A percentile compares a stretch with the other conserved stretches of the same genome.
Evolutionary conservation across 2,888 invertebrate genomes (phyloP).

Genomic region (Cyclophora punctaria): DNA sequence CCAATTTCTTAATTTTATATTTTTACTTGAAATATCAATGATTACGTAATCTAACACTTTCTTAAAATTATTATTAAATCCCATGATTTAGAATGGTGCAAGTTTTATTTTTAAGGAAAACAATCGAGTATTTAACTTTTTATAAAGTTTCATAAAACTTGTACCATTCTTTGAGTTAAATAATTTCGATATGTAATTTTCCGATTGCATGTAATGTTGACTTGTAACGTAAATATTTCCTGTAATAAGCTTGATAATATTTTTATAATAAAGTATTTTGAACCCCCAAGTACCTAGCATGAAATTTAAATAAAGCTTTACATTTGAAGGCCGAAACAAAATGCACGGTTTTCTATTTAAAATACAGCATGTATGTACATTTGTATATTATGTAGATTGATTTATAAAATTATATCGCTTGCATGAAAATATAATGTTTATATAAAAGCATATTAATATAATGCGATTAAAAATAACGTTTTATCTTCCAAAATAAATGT

Average conservation of each 20-base stretch:
- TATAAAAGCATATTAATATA: slow-evolving; percentile 21
- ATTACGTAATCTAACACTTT: no score
- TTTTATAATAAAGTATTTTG: slow-evolving; percentile 7
- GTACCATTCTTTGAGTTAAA: not conserved
- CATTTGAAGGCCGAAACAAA: slow-evolving; percentile 37
- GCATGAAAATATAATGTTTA: slow-evolving; percentile 62
- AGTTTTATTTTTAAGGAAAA: no score
- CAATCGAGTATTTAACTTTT: no score
- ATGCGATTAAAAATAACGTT: slow-evolving; percentile 24
- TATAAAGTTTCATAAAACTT: not conserved
- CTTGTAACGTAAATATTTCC: not conserved
- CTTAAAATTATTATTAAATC: no score
- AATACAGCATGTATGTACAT: slow-evolving; percentile 51
- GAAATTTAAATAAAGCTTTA: slow-evolving; percentile 32
- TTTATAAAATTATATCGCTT: slow-evolving; percentile 41
- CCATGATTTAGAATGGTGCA: no score
- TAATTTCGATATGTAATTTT: not conserved
- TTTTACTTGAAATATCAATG: no score
- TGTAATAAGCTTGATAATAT: slow-evolving; percentile 29
- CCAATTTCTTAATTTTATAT: no score
- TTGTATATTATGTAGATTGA: slow-evolving; percentile 52
- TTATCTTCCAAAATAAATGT: slow-evolving; percentile 75
- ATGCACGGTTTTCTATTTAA: slow-evolving; percentile 41
- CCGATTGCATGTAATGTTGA: slow-evolving; percentile 15
- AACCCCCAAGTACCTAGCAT: slow-evolving; percentile 25